Evolutionary conservation across 2,113 vertebrate species (phyloP).

Genomic region (Elgaria multicarinata): DNA sequence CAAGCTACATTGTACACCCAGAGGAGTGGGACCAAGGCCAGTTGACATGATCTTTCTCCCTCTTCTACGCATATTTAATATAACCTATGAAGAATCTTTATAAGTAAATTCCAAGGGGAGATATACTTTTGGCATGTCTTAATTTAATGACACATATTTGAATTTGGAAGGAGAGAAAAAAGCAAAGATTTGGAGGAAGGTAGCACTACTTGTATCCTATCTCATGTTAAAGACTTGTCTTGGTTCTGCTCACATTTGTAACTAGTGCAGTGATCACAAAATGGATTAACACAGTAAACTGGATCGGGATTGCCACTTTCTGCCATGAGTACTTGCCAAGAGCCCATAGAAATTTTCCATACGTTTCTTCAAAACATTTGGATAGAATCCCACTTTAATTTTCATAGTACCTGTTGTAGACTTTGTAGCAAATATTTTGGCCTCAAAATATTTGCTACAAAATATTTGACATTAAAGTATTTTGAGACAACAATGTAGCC

Average conservation of each 20-base stretch:
- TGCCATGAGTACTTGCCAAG: background rate
- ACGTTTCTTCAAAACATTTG: background rate
- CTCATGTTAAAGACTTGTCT: background rate
- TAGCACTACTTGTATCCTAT: no score
- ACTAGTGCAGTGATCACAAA: no score
- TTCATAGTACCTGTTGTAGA: background rate
- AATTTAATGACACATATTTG: conserved; percentile 27
- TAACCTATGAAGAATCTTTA: no score
- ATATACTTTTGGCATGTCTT: background rate
- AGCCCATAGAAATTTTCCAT: conserved; percentile 22
- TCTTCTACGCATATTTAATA: background rate
- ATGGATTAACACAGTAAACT: background rate
- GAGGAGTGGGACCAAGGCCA: no score
- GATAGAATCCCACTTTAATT: background rate
- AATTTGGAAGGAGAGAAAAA: conserved; percentile 5
- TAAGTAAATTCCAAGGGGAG: no score
- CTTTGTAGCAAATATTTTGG: conserved; percentile 7
- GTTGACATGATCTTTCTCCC: no score
- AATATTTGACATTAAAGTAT: no score
- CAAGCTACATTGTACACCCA: no score
- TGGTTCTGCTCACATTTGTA: background rate
- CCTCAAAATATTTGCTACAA: background rate
- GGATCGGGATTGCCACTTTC: background rate
- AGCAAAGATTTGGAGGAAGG: background rate
- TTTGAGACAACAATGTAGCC: no score